Base-by-base conservation (phyloP, 2,113 vertebrate species). In the Colistium nudipinnis region DNA sequence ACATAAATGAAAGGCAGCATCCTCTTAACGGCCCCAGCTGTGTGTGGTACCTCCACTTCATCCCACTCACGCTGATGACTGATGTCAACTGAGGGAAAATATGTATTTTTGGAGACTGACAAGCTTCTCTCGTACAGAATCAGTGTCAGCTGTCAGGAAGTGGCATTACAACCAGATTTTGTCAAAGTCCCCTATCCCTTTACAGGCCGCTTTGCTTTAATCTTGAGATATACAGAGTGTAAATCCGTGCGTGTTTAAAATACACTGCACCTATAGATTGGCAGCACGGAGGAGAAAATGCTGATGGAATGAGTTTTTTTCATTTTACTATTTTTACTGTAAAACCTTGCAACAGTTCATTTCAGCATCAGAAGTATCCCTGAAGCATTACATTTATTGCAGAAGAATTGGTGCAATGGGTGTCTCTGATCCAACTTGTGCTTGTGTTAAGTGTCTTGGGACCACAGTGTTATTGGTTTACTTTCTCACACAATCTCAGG, bases 61-160 rank as follows among this genome's bases (percentile, higher is more conserved):
- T 65, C 83, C 79, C 74, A 73, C 85, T 84, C 70, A 55, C 27
- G 49, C 49, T 77, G 48, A 73, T 70, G 67, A 73, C 59, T 76
- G 53, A 75, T 84, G 53, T 69, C 74, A 81, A 72, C 28, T 59
- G 30, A 57, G 60, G 61, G 52, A 49, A 77, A 70, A 80, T 67
- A 70, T 74, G 54, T 62, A 57, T 48, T 81, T 12, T 78, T 16
- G 14, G 43, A 73, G 57, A 61, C 56, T 49, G 49, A 62, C 67
- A 74, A 55, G 27, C 20, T 62, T 59, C 51, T 54, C 53, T 70
- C 39, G 30, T 36, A 19, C 57, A 75, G 16, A 30, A 38, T 31
- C 52, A 30, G 31, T 33, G 43, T 20, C 22, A 41, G 24, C 28
- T 25, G 20, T 61, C 49, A 6, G 12, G 27, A 1, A 19, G 47